phyloP scores from a whole-genome alignment of 2,797 vertebrate species.

The Zonotrichia albicollis region DNA sequence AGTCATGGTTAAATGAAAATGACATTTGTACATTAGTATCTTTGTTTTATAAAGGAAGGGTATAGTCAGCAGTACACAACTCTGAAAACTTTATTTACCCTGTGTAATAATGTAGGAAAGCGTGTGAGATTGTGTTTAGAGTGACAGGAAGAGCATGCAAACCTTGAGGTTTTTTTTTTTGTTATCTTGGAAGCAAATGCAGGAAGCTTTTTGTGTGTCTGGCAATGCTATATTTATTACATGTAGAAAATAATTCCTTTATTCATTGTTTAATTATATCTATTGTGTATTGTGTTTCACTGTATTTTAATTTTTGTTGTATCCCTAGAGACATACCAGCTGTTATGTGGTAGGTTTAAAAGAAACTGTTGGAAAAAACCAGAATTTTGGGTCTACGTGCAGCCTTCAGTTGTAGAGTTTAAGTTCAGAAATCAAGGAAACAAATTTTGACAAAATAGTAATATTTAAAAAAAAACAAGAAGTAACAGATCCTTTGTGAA shows the following conservation, averaged over 20 bases:
- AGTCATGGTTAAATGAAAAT: not conserved
- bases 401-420: not conserved
- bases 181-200: not conserved
- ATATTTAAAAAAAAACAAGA: not conserved
- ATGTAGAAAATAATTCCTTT: not conserved
- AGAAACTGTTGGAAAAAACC: not conserved
- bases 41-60: not conserved
- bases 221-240: not conserved
- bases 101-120: not conserved
- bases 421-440: not conserved
- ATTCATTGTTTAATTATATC: not conserved
- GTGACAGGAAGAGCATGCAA: not conserved
- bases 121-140: not conserved
- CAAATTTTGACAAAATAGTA: not conserved
- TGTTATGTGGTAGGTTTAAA: not conserved
- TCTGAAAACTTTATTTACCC: not conserved
- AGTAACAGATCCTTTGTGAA: not conserved
- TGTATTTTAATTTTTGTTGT: not conserved
- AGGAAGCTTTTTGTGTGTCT: not conserved
- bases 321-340: not conserved
- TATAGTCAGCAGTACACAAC: not conserved
- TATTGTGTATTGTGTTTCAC: fast-evolving
- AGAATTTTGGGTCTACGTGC: not conserved
- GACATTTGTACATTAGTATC: not conserved
- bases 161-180: not conserved